These are phyloP conservation scores for Spea multiplicata DNA, from an alignment of 2,113 vertebrate genomes.

Conservation along the genomic window DNA sequence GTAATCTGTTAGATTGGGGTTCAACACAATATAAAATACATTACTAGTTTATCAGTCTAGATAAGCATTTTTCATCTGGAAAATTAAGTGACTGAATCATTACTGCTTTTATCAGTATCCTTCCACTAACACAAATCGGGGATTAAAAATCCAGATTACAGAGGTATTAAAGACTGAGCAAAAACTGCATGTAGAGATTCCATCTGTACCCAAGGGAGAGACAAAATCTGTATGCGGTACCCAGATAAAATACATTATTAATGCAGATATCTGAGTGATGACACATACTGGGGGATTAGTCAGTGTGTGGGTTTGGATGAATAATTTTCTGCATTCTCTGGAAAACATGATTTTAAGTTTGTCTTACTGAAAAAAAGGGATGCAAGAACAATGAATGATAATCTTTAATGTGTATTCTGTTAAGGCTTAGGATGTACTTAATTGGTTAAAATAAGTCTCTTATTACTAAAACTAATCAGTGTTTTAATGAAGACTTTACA, in stretches of 20 bases:
- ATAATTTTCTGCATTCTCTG: constrained; percentile 7
- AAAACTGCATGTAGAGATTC: constrained; percentile 15
- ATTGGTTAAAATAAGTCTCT: too few species aligned
- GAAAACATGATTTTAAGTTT: too few species aligned
- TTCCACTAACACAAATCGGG: constrained; percentile 33
- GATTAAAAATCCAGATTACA: constrained; percentile 25
- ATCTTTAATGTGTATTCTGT: too few species aligned
- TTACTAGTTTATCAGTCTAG: too few species aligned
- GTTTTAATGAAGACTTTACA: too few species aligned
- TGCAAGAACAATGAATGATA: too few species aligned
- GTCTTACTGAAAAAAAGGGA: too few species aligned
- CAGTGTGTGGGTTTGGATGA: constrained; percentile 28
- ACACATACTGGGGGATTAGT: background rate
- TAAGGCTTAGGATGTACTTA: too few species aligned
- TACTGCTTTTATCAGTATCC: constrained; percentile 31
- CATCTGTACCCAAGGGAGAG: constrained; percentile 16
- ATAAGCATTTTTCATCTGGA: constrained; percentile 24
- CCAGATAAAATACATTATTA: constrained; percentile 37
- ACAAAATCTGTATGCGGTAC: constrained; percentile 8
- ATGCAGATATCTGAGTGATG: constrained; percentile 26
- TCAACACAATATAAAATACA: too few species aligned
- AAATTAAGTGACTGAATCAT: constrained; percentile 29
- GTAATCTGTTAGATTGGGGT: too few species aligned
- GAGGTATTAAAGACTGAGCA: constrained; percentile 22
- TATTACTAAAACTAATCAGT: too few species aligned